Conservation (phyloP, 2,113 vertebrate species). For the Tetraodon nigroviridis region DNA sequence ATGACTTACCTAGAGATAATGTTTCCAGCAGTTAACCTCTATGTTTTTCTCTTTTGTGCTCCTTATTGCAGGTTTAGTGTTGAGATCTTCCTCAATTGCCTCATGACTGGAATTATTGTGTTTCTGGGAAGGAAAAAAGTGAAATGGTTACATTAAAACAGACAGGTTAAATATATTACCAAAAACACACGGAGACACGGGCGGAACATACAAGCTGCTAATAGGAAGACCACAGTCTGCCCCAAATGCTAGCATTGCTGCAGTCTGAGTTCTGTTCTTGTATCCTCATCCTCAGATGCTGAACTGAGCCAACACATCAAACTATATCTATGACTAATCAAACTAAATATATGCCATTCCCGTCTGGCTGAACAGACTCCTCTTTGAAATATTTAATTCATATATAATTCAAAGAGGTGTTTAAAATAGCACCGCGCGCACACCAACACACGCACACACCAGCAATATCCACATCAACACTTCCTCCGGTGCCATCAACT, state of each 20-base stretch:
- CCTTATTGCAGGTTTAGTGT: conserved; percentile 30
- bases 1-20: background rate
- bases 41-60: background rate
- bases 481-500: background rate
- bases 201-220: background rate
- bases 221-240: no score
- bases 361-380: no score
- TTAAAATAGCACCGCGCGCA: no score
- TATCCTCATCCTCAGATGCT: no score
- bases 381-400: no score
- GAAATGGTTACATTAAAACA: background rate
- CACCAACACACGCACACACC: background rate
- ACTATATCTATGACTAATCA: no score
- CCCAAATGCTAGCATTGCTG: no score
- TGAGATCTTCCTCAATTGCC: conserved; percentile 13
- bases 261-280: no score
- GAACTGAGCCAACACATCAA: no score
- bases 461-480: background rate
- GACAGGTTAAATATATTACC: background rate
- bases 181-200: background rate
- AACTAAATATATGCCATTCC: no score
- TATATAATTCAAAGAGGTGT: no score
- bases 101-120: conserved; percentile 42
- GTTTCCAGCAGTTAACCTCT: conserved; percentile 18
- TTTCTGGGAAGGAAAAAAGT: conserved; percentile 18